A percentile compares a stretch with the other conserved stretches of the same genome.
These are phyloP conservation scores for Caenorhabditis sulstoni DNA, from an alignment of 2,888 invertebrate species.

Conservation along the genomic window DNA sequence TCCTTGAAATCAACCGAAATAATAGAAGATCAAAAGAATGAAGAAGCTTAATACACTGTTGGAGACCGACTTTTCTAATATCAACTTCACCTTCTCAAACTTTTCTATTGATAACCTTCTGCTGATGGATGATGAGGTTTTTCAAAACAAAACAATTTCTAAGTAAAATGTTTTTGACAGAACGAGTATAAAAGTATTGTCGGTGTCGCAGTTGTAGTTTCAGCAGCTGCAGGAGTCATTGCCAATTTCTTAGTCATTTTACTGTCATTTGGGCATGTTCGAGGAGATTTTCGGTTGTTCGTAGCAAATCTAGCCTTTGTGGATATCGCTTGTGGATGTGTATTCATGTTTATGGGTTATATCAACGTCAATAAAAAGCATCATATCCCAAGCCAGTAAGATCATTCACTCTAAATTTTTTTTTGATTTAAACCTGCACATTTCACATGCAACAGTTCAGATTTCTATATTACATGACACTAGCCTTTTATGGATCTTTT, in stretches of 20 bases:
- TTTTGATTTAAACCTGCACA: too few relatives aligned
- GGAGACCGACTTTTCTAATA: slow-evolving; percentile 10
- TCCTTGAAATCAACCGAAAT: too few relatives aligned
- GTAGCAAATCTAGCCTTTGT: slow-evolving; percentile 75
- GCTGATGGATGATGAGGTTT: background rate
- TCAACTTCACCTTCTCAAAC: slow-evolving; percentile 10
- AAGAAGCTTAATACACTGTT: too few relatives aligned
- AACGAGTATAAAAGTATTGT: slow-evolving; percentile 59
- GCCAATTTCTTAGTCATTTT: slow-evolving; percentile 60
- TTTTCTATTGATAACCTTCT: slow-evolving; percentile 6
- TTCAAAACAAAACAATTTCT: background rate
- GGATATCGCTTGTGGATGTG: slow-evolving; percentile 71
- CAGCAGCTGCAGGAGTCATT: slow-evolving; percentile 56
- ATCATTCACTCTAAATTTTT: too few relatives aligned
- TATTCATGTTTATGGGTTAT: slow-evolving; percentile 75
- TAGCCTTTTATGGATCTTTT: slow-evolving; percentile 77
- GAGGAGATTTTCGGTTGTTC: slow-evolving; percentile 69
- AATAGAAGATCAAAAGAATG: too few relatives aligned
- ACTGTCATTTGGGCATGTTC: slow-evolving; percentile 59
- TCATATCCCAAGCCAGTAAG: slow-evolving; percentile 61
- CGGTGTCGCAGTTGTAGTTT: slow-evolving; percentile 53
- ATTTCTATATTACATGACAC: slow-evolving; percentile 64
- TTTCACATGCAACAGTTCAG: too few relatives aligned
- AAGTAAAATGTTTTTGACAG: slow-evolving; percentile 20
- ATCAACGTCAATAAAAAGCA: slow-evolving; percentile 69